Conservation (phyloP, 2,113 vertebrate species). For the Oplegnathus fasciatus region DNA sequence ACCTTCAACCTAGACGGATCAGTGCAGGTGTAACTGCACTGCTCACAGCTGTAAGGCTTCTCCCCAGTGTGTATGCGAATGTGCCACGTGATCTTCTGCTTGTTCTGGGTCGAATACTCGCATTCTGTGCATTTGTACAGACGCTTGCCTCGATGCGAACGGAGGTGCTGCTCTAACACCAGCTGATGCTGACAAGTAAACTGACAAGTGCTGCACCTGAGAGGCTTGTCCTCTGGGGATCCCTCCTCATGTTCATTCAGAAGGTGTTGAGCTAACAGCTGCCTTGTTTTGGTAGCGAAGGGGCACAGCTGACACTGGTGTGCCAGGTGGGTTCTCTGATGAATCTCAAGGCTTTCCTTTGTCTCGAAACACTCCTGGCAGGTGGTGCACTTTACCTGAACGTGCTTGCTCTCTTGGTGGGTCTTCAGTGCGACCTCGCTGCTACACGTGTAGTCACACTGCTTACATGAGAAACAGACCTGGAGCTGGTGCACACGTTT, state of each 20-base stretch:
- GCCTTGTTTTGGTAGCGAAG: slow-evolving; percentile 89
- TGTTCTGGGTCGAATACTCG: slow-evolving; percentile 92
- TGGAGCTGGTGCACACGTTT: slow-evolving; percentile 87
- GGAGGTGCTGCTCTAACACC: slow-evolving; percentile 94
- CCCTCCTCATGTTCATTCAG: slow-evolving; percentile 87
- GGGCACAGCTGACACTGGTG: slow-evolving; percentile 90
- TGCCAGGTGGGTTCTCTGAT: slow-evolving; percentile 86
- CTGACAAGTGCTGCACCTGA: slow-evolving; percentile 89
- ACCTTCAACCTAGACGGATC: slow-evolving; percentile 97
- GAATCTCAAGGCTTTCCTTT: slow-evolving; percentile 84
- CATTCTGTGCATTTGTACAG: slow-evolving; percentile 96
- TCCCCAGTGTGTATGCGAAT: slow-evolving; percentile 96
- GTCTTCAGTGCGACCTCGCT: slow-evolving; percentile 85
- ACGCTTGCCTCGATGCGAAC: slow-evolving; percentile 91
- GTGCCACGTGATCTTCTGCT: slow-evolving; percentile 98
- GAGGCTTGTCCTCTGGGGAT: slow-evolving; percentile 75
- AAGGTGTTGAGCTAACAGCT: slow-evolving; percentile 90
- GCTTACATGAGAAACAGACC: slow-evolving; percentile 80
- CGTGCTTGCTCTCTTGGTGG: slow-evolving; percentile 88
- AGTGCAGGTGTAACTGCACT: slow-evolving; percentile 91
- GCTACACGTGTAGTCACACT: slow-evolving; percentile 86
- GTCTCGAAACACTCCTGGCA: slow-evolving; percentile 86
- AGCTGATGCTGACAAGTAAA: slow-evolving; percentile 91
- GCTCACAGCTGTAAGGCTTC: slow-evolving; percentile 95
- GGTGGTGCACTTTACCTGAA: slow-evolving; percentile 82